A percentile compares a stretch with the other conserved stretches of the same genome.
Conservation (phyloP, 2,797 vertebrate species). For the Chaenodraco wilsoni region DNA sequence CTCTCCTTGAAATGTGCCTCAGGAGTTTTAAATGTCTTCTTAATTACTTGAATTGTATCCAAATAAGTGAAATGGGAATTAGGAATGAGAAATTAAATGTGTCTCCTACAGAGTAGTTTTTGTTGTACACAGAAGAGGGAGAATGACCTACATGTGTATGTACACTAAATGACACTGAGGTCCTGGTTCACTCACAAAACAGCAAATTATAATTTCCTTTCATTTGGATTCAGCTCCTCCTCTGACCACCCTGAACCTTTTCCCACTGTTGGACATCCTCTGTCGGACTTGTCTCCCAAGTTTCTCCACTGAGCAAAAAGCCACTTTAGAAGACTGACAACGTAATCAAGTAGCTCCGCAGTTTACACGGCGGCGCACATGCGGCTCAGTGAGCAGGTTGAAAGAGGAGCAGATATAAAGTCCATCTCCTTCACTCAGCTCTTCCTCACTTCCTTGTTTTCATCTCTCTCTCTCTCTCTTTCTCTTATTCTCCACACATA, state of each 20-base stretch:
- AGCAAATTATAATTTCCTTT: slow-evolving; percentile 57
- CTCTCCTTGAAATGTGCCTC: slow-evolving; percentile 23
- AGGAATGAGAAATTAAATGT: slow-evolving; percentile 41
- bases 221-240: slow-evolving; percentile 41
- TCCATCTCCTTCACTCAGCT: slow-evolving; percentile 51
- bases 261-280: slow-evolving; percentile 60
- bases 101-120: slow-evolving; percentile 38
- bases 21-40: slow-evolving; percentile 31
- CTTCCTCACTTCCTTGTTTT: slow-evolving; percentile 33
- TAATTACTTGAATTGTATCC: slow-evolving; percentile 43
- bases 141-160: background rate
- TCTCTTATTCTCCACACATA: slow-evolving; percentile 1
- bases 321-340: slow-evolving; percentile 83
- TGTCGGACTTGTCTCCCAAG: slow-evolving; percentile 60
- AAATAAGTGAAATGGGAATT: slow-evolving; percentile 43
- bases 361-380: slow-evolving; percentile 79
- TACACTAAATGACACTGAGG: slow-evolving; percentile 10
- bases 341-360: slow-evolving; percentile 80
- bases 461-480: slow-evolving; percentile 24
- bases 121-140: slow-evolving; percentile 34
- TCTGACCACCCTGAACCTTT: slow-evolving; percentile 29
- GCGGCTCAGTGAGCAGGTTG: slow-evolving; percentile 78
- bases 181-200: slow-evolving; percentile 43
- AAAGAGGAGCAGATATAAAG: slow-evolving; percentile 67
- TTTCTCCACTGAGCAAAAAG: slow-evolving; percentile 68